Base-by-base conservation (phyloP, 2,797 vertebrate genomes). In the Ctenosaura bakeri region DNA sequence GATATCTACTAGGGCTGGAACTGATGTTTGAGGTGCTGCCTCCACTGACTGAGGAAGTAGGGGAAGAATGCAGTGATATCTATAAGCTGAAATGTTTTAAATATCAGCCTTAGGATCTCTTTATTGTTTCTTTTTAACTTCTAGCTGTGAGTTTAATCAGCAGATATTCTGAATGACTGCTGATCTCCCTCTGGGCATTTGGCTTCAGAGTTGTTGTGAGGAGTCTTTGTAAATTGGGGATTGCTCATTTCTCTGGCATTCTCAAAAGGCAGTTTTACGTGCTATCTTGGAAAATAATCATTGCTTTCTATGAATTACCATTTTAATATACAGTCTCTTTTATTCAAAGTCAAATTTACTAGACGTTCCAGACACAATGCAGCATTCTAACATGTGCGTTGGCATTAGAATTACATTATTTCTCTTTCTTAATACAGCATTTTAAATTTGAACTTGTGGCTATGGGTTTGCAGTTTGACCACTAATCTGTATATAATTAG, bases 401-500 rank as follows among this genome's bases (percentile, higher is more conserved):
- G 71, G 32, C 77, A 81, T 14, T 77, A 32, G 35, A 81, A 42
- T 66, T 7, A 69, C 66, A 79, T 90, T 77, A 86, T 84, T 83
- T 26, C 77, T 69, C 35, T 83, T 87, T 50, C 74, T 62, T 83
- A 85, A 74, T 14, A 42, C 38, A 50, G 22, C 14, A 62, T 83
- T 0, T 62, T n/a, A 0, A 0, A 9, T 66, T 71, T 32, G 79
- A 81, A 88, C 32, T 84, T 80, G 59, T 88, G 71, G 20, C 46
- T 77, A 0, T 46, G 50, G 20, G 69, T 66, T 59, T 79, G 46
- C 83, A 86, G 88, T 84, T 77, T 77, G 92, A 76, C 76, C 26
- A 50, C 35, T 86, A 90, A 77, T 87, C 13, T 8, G 38, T 89
- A 76, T 88, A 56, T 81, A 91, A 94, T 93, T 92, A 93, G 81